phyloP scores from a whole-genome alignment of 2,113 vertebrate species.

The Bostrychus sinensis region DNA sequence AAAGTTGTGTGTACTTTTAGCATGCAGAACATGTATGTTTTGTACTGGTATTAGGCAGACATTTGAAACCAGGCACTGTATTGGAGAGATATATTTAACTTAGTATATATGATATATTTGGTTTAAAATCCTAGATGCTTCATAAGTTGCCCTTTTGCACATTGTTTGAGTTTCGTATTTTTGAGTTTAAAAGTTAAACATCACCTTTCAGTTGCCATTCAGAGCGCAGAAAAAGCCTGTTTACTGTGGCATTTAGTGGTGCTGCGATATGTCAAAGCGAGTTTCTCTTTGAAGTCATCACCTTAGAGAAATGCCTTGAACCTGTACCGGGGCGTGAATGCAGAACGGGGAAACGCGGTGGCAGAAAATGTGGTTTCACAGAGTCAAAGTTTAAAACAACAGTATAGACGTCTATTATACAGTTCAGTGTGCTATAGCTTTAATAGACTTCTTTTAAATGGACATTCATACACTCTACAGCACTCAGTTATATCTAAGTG shows the following conservation, averaged over 20 bases:
- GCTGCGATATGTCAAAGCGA: conserved; percentile 41
- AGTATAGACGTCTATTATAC: neutral
- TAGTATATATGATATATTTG: too few relatives aligned
- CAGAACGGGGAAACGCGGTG: conserved; percentile 5
- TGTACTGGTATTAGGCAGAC: too few relatives aligned
- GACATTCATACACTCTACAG: too few relatives aligned
- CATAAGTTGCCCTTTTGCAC: neutral
- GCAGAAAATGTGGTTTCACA: neutral
- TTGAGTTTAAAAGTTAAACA: conserved; percentile 17
- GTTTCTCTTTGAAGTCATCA: conserved; percentile 32
- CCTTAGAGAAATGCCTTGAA: conserved; percentile 32
- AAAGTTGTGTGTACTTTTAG: too few relatives aligned
- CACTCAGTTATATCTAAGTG: neutral
- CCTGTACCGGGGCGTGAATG: conserved; percentile 9
- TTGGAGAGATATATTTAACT: too few relatives aligned
- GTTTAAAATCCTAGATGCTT: neutral
- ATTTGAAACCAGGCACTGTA: too few relatives aligned
- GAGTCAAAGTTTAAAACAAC: neutral
- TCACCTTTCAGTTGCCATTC: conserved; percentile 24
- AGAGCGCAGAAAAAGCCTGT: neutral
- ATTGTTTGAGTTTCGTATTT: conserved; percentile 6
- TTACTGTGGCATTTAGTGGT: conserved; percentile 39
- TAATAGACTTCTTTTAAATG: neutral
- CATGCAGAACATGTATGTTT: too few relatives aligned
- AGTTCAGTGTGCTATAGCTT: neutral